Evolutionary conservation across 2,797 vertebrate species (phyloP).

Genomic region (Pitangus sulphuratus): DNA sequence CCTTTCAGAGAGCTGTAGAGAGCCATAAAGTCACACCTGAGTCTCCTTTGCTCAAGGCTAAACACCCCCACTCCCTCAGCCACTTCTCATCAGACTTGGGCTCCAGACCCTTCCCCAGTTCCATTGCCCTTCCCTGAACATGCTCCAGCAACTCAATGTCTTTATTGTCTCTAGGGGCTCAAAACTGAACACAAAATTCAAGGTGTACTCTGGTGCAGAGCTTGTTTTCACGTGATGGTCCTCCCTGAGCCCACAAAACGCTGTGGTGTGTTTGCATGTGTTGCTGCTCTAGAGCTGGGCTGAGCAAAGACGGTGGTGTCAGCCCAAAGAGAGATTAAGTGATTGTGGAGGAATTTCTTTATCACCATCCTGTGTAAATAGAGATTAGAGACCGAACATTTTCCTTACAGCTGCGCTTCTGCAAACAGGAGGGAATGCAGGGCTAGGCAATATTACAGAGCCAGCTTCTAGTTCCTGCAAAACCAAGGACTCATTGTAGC

Average conservation of each 20-base stretch:
- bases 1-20: neutral
- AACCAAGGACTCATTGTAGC: rapidly evolving
- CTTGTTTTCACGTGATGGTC: neutral
- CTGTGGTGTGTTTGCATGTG: neutral
- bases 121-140: neutral
- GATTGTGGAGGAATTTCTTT: slow-evolving; percentile 60
- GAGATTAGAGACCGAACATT: slow-evolving; percentile 34
- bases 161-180: neutral
- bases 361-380: slow-evolving; percentile 57
- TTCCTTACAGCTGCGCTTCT: slow-evolving; percentile 19
- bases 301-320: slow-evolving; percentile 7
- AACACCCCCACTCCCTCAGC: neutral
- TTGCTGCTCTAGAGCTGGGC: neutral
- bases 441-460: neutral
- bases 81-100: neutral
- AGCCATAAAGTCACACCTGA: neutral
- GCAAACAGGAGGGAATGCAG: neutral
- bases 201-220: neutral
- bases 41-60: neutral
- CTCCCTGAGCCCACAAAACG: neutral
- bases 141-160: neutral
- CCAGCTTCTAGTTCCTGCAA: neutral
- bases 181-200: neutral
- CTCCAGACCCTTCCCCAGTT: neutral
- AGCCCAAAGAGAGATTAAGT: slow-evolving; percentile 44